Base-by-base conservation (phyloP, 2,113 vertebrate genomes). In the Lipophrys pholis region DNA sequence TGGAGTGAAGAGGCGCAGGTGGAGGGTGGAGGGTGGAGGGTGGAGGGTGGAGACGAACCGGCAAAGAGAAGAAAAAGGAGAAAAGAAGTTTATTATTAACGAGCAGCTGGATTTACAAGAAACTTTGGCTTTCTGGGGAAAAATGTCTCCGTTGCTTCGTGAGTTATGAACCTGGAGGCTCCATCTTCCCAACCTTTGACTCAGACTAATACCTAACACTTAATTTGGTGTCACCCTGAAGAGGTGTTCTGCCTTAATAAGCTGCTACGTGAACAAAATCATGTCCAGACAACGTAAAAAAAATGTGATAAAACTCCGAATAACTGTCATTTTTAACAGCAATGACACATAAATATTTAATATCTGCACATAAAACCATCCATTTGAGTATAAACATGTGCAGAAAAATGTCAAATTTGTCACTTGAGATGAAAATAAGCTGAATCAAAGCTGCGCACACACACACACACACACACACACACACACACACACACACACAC, bases 1-100 rank as follows among this genome's bases (percentile, higher is more conserved):
- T 68, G 69, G 72, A 53, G 66, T 0, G 51, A 64, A 59, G 69
- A 73, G 71, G 57, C 62, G 12, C 59, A 58, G 67, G 60, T 53
- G 60, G 46, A 52, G n/a, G n/a, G n/a, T n/a, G n/a, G n/a, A n/a
- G n/a, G n/a, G n/a, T n/a, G n/a, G n/a, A n/a, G n/a, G n/a, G n/a
- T n/a, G n/a, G n/a, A n/a, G n/a, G n/a, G 17, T 0, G 51, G 63
- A 12, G 38, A 42, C n/a, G 58, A 50, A 56, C 46, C 17, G 12
- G 62, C 0, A 81, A 66, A 78, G 30, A 75, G 51, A 82, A 55
- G 54, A 66, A 49, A 76, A 46, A 64, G 30, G 76, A 56, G 55
- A 49, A 30, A 52, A 62, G 38, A 58, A 58, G 76, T 40, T 40
- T 21, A 88, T 93, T 85, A 92, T 82, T 84, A 54, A 8, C 55